Evolutionary conservation across 1,140 invertebrate genomes (phyloP).

Genomic region (Eupristina koningsbergeri): DNA sequence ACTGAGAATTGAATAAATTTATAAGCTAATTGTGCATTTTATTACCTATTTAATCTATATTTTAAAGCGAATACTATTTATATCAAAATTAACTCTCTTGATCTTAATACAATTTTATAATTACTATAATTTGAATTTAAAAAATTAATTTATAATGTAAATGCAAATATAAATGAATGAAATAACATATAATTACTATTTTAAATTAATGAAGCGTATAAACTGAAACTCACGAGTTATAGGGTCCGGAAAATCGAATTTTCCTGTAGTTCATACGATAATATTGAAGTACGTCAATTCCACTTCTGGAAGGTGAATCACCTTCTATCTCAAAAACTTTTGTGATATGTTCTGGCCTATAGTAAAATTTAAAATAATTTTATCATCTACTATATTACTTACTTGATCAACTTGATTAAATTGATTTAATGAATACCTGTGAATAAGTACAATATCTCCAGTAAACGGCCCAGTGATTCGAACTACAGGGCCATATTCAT

Average conservation of each 20-base stretch:
- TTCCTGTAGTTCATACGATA: constrained; percentile 75
- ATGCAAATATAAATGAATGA: neutral
- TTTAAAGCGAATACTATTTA: no score
- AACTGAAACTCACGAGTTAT: constrained; percentile 73
- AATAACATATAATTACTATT: neutral
- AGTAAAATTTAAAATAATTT: neutral
- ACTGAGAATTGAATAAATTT: no score
- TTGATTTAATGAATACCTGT: constrained; percentile 54
- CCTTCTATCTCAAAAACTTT: constrained; percentile 77
- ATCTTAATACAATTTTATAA: no score
- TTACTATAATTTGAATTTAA: no score
- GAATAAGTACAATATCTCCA: constrained; percentile 75
- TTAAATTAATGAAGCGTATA: neutral
- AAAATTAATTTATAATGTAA: neutral
- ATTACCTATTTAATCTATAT: no score
- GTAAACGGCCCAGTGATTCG: constrained; percentile 77
- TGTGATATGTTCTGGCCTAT: constrained; percentile 77
- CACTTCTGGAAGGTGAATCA: constrained; percentile 74
- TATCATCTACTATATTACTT: neutral
- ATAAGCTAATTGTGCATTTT: no score
- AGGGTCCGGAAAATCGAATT: constrained; percentile 73
- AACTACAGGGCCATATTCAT: constrained; percentile 78
- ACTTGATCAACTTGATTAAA: neutral
- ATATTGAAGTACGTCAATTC: constrained; percentile 77
- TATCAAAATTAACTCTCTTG: no score